Evolutionary conservation across 2,888 invertebrate genomes (phyloP), one percentile per base, ranked within the genome.

Genomic region (Oscheius sp.): DNA sequence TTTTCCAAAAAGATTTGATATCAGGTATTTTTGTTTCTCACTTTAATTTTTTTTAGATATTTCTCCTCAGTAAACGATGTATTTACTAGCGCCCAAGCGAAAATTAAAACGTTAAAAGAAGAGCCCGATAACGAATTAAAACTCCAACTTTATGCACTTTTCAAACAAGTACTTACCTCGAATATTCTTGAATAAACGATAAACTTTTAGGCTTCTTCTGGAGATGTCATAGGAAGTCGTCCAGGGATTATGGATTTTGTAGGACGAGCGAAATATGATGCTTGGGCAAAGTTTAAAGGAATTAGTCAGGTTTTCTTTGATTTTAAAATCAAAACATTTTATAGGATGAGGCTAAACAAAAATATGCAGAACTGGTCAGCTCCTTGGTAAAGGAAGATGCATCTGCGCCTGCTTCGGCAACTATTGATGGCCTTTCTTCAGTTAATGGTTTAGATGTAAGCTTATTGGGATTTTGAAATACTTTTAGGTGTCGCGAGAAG

Each of bases 221-320:
- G 90, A 28, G 86, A 87, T 73, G 89, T 88, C 70, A 87, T 86
- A 61, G 86, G 86, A 9, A 85, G 87, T 26, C 88, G 89, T 68
- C 90, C 90, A 14, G 89, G 89, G 20, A 88, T 89, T 86, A 86
- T 89, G 83, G 89, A 90, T 78, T 86, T 90, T 77, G 89, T 89
- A 22, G 89, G 88, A 2, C 87, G 88, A 70, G 89, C 89, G 2
- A 90, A 90, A 80, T 90, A 89, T 88, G 88, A 88, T 71, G 89
- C 90, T 0, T 90, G 90, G 90, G 88, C 87, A 73, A 80, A 81
- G 41, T 79, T 89, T 14, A 89, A 89, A 32, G 86, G 87, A 28
- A 86, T 89, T 82, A 82, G 88, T n/a, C 85, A 89, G 87, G n/a
- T n/a, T n/a, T n/a, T n/a, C n/a, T n/a, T n/a, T n/a, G n/a, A n/a